Evolutionary conservation across 2,888 invertebrate species (phyloP), one percentile per base, ranked within the genome.

Genomic region (Drosophila suboccidentalis): DNA sequence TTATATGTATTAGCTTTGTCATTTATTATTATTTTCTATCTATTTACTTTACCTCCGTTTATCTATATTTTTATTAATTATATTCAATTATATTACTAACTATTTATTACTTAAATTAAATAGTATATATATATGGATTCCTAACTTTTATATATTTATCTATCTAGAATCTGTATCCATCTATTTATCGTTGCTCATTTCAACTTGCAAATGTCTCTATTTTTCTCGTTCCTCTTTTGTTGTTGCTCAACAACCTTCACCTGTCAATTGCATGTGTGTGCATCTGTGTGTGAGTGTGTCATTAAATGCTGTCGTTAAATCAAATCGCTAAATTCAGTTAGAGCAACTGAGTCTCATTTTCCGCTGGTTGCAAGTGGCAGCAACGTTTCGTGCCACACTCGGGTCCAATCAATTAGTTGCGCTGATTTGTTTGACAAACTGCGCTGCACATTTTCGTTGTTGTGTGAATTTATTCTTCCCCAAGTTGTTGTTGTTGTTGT

Each of bases 371-470:
- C 57, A 8, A 51, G 13, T 29, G 44, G 60, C 39, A 17, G 47
- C 9, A 19, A 34, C 34, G 41, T 32, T 39, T n/a, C 41, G 55
- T 58, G 59, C 44, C 47, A 34, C 19, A 53, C 53, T 44, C 65
- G 54, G 49, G 38, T 54, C 67, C 54, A 80, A 82, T 83, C 81
- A 82, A 82, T 83, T 83, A 82, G 78, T 75, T 78, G 60, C 78
- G 73, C 84, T 80, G 82, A 78, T 83, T 83, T 80, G 81, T 78
- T 83, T 78, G 75, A 82, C 83, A 82, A 80, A 80, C 71, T 80
- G 78, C 81, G 71, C 55, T 44, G 15, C 29, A 59, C 65, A 60
- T 55, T 53, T 49, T 54, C 26, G 38, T 36, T 69, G 19, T 53
- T 64, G 53, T 13, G n/a, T 38, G 36, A 38, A 38, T 38, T 38